phyloP scores from a whole-genome alignment of 2,888 invertebrate genomes.

The Troides helena region DNA sequence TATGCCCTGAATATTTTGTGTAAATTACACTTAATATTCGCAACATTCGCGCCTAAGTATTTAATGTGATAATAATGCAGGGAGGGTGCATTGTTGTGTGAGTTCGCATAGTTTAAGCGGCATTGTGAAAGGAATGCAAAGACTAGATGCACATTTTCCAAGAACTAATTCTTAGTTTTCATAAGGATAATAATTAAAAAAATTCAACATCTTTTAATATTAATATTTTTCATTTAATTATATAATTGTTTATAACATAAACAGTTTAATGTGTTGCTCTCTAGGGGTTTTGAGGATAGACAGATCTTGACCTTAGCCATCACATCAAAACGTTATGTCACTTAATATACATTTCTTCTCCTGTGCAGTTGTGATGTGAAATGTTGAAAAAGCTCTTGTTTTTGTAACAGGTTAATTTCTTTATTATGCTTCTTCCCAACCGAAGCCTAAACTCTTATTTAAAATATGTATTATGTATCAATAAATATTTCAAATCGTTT shows the following conservation, averaged over 20 bases:
- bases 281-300: too few species aligned
- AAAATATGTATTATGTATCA: too few species aligned
- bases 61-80: slow-evolving; percentile 11
- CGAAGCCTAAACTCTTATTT: too few species aligned
- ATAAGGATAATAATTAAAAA: background rate
- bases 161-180: background rate
- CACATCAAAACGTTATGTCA: too few species aligned
- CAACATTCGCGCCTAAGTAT: slow-evolving; percentile 5
- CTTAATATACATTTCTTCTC: too few species aligned
- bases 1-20: slow-evolving; percentile 2
- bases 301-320: too few species aligned
- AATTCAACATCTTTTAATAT: background rate
- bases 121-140: slow-evolving; percentile 12
- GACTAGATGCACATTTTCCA: slow-evolving; percentile 3
- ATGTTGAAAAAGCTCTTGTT: too few species aligned
- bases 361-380: too few species aligned
- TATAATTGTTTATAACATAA: background rate
- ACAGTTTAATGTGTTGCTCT: too few species aligned
- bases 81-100: slow-evolving; percentile 8
- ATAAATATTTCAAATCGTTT: too few species aligned
- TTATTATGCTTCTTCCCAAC: too few species aligned
- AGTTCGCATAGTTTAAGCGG: slow-evolving; percentile 20
- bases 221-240: background rate
- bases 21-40: background rate
- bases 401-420: too few species aligned